A percentile compares a stretch with the other conserved stretches of the same genome.
Evolutionary conservation across 2,888 invertebrate species (phyloP).

Genomic region (Drosophila sordidula): DNA sequence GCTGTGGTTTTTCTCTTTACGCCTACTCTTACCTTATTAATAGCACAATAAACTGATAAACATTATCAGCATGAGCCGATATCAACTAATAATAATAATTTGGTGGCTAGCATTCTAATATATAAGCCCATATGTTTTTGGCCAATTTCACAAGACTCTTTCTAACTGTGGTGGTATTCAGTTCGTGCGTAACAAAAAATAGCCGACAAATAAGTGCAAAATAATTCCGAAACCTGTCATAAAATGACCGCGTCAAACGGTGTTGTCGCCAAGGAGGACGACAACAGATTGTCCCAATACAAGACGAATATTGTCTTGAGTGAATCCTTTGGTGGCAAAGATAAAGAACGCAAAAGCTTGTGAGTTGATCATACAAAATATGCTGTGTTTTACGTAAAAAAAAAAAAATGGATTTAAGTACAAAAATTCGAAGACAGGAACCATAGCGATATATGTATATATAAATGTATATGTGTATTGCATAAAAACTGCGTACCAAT

Average conservation of each 20-base stretch:
- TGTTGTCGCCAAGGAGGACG: constrained; percentile 62
- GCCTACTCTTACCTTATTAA: constrained; percentile 37
- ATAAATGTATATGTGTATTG: background rate
- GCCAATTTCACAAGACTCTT: constrained; percentile 41
- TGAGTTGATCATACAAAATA: constrained; percentile 43
- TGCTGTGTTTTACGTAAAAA: background rate
- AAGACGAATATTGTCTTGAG: constrained; percentile 62
- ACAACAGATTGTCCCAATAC: constrained; percentile 49
- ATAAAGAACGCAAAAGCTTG: constrained; percentile 61
- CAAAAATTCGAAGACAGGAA: background rate
- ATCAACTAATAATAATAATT: constrained; percentile 28
- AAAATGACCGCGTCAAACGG: constrained; percentile 64
- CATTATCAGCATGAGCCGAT: constrained; percentile 46
- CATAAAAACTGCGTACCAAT: background rate
- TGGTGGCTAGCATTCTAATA: constrained; percentile 18
- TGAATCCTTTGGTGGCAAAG: constrained; percentile 47
- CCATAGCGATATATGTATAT: background rate
- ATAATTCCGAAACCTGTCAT: background rate
- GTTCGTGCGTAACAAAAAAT: constrained; percentile 19
- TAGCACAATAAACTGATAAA: constrained; percentile 54
- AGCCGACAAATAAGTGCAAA: background rate
- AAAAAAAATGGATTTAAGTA: background rate
- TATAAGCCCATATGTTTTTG: constrained; percentile 42
- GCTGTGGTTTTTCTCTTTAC: constrained; percentile 13
- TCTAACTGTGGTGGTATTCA: constrained; percentile 15